A percentile compares a stretch with the other conserved stretches of the same genome.
phyloP scores from a whole-genome alignment of 2,113 vertebrate genomes.

The Clinocottus analis region DNA sequence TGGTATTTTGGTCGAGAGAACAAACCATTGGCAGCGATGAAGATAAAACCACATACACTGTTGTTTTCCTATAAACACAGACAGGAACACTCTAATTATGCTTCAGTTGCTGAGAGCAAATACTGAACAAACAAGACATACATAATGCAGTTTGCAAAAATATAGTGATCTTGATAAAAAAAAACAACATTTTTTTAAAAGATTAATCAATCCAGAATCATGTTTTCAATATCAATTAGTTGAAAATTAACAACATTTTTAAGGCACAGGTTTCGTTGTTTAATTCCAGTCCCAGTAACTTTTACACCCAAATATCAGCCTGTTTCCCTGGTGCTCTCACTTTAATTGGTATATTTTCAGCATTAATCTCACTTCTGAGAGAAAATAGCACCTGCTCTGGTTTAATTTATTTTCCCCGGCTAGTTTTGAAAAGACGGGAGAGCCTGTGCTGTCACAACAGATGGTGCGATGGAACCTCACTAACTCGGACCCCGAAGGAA shows the following conservation, averaged over 20 bases:
- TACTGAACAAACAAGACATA: background rate
- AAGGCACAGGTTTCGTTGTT: background rate
- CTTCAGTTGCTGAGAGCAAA: background rate
- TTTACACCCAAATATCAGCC: constrained; percentile 4
- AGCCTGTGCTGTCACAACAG: constrained; percentile 52
- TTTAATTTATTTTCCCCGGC: constrained; percentile 34
- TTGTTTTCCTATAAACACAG: background rate
- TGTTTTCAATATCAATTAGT: background rate
- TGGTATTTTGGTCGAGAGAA: background rate
- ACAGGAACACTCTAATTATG: background rate
- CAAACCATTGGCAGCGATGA: background rate
- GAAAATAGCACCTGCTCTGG: constrained; percentile 14
- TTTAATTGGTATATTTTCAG: background rate
- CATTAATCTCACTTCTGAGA: constrained; percentile 6
- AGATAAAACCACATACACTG: background rate
- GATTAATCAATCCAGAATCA: background rate
- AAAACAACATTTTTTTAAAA: background rate
- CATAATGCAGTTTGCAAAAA: background rate
- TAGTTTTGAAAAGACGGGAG: constrained; percentile 31
- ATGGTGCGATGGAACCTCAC: constrained; percentile 55
- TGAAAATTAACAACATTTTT: background rate
- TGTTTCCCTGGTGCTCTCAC: background rate
- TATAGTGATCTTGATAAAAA: background rate
- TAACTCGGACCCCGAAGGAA: constrained; percentile 54
- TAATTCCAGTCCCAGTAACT: background rate